Evolutionary conservation across 1,140 invertebrate genomes (phyloP).

Genomic region (Hormaphis cornu): DNA sequence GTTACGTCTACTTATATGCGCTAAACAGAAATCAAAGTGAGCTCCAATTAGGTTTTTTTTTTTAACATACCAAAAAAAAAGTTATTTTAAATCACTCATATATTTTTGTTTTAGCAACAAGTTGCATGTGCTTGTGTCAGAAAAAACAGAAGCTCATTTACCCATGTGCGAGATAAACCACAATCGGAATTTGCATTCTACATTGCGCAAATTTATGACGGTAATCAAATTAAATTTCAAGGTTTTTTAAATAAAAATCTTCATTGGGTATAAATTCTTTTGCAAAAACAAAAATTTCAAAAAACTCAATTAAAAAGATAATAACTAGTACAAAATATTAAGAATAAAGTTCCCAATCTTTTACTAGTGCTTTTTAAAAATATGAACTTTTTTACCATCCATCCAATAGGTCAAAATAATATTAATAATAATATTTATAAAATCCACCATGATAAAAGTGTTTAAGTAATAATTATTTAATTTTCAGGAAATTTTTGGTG

Average conservation of each 20-base stretch:
- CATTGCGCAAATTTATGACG: conserved; percentile 79
- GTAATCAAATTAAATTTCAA: conserved; percentile 42
- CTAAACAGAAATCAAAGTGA: conserved; percentile 68
- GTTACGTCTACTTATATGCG: conserved; percentile 66
- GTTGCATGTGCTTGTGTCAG: conserved; percentile 71
- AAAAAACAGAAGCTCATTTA: conserved; percentile 69
- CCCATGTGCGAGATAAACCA: conserved; percentile 83
- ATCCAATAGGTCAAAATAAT: no score
- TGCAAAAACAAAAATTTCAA: no score
- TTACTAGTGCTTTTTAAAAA: background rate
- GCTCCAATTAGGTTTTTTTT: conserved; percentile 34
- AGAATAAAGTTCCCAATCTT: background rate
- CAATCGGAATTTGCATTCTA: conserved; percentile 72
- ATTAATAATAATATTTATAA: no score
- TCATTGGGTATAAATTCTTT: no score
- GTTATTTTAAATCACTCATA: conserved; percentile 13
- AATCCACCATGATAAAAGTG: background rate
- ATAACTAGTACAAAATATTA: background rate
- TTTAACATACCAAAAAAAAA: background rate
- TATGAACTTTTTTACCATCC: no score
- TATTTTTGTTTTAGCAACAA: conserved; percentile 53
- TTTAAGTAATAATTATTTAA: conserved; percentile 33
- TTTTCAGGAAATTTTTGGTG: conserved; percentile 70
- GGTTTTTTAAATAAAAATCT: background rate
- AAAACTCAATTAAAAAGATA: no score